phyloP scores from a whole-genome alignment of 1,140 invertebrate species.

The Leptinotarsa defecta region DNA sequence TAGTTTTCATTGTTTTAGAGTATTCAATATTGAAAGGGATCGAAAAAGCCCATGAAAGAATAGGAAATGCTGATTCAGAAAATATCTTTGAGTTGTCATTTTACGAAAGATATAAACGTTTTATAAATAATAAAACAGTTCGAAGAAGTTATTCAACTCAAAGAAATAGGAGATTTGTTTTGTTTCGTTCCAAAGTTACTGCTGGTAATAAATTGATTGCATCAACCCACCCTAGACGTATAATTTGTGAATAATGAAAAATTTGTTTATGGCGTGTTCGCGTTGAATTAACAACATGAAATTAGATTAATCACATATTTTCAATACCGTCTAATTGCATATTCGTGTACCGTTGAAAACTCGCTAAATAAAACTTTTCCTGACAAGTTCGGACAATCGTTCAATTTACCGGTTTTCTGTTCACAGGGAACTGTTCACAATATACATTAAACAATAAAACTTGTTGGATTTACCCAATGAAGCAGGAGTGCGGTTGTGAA shows the following conservation, averaged over 20 bases:
- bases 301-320: neutral
- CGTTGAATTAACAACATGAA: constrained; percentile 1
- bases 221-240: neutral
- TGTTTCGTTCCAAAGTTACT: no score
- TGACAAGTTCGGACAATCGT: neutral
- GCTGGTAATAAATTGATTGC: neutral
- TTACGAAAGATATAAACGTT: no score
- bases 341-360: neutral
- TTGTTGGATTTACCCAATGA: no score
- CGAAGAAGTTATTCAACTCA: no score
- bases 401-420: neutral
- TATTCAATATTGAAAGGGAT: no score
- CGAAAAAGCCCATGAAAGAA: no score
- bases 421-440: neutral
- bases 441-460: neutral
- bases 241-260: neutral
- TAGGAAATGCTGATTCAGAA: no score
- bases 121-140: no score
- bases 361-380: neutral
- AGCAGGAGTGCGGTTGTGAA: no score
- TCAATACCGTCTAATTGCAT: neutral
- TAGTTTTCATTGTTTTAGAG: no score
- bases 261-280: neutral
- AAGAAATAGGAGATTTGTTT: no score
- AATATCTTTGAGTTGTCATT: no score